Base-by-base conservation (phyloP, 1,140 invertebrate species). In the Bursaphelenchus mucronatus region DNA sequence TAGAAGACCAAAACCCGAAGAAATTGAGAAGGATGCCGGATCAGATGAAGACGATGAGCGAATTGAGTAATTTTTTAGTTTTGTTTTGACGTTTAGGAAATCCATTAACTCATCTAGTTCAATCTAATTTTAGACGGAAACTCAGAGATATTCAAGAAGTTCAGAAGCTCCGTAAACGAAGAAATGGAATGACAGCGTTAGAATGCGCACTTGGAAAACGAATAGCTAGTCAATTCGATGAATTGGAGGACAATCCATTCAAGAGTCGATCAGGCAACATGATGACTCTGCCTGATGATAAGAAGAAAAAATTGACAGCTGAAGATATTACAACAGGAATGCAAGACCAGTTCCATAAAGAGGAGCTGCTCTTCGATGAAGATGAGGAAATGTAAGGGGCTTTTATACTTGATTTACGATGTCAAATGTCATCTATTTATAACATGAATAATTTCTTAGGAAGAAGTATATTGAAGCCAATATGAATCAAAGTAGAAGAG, bases 151-250 rank as follows among this genome's bases (percentile, higher is more conserved):
- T 79, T 51, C 61, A 63, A 41, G 77, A 79, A 43, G 65, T 74
- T 8, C 77, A 79, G 63, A 67, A 67, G 49, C 56, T 61, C 7
- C 57, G 77, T 9, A 61, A 77, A 55, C 68, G 79, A 8, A 64
- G 67, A 39, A 70, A 71, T 56, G 77, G 77, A 8, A 66, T 79
- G 51, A 75, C 70, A n/a, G 79, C 77, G 8, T 47, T 81, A 0
- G 77, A 79, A 51, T 81, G 78, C 62, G 77, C 77, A 11, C 70
- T 79, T n/a, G 77, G 77, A 17, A 76, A 76, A 47, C 61, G 77
- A 61, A 51, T 79, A 30, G 74, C 74, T 8, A 59, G 56, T 44
- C 74, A 76, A 66, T 76, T 76, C 54, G 61, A 72, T 39, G 46
- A 76, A 8, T 52, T 78, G 3, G 69, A 80, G 49, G 78, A 79